A percentile compares a stretch with the other conserved stretches of the same genome.
phyloP scores from a whole-genome alignment of 2,113 vertebrate genomes.

The Macroglossus sobrinus region DNA sequence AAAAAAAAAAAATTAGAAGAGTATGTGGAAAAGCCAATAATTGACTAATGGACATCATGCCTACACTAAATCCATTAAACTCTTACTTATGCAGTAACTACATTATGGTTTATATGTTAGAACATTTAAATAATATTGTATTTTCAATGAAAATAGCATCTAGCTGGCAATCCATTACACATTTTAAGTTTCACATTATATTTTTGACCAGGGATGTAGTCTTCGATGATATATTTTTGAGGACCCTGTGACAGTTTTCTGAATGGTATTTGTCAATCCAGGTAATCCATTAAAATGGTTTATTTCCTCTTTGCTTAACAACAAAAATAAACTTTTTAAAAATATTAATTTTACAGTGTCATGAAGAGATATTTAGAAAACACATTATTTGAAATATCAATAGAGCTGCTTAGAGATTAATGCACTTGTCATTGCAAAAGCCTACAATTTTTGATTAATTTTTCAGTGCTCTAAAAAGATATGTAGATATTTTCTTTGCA shows the following conservation, averaged over 20 bases:
- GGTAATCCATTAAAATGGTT: slow-evolving; percentile 59
- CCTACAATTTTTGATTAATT: slow-evolving; percentile 3
- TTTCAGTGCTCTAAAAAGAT: slow-evolving; percentile 13
- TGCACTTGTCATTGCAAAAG: slow-evolving; percentile 46
- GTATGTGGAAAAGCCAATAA: not conserved
- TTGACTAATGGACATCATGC: not conserved
- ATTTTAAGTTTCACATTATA: slow-evolving; percentile 2
- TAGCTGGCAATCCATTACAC: not conserved
- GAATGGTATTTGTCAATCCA: not conserved
- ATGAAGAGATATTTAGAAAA: slow-evolving; percentile 52
- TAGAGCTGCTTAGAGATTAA: slow-evolving; percentile 55
- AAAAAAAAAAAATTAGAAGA: not conserved
- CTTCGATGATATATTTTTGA: not conserved
- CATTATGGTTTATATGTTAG: slow-evolving; percentile 10
- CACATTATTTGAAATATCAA: slow-evolving; percentile 42
- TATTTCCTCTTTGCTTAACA: slow-evolving; percentile 58
- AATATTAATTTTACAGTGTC: slow-evolving; percentile 56
- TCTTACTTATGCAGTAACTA: not conserved
- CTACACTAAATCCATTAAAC: not conserved
- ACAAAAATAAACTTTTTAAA: not conserved
- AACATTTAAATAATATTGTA: slow-evolving; percentile 32
- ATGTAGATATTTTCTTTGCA: slow-evolving; percentile 37
- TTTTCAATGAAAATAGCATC: slow-evolving; percentile 31
- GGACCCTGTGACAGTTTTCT: not conserved
- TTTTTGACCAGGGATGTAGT: slow-evolving; percentile 48